Evolutionary conservation across 64 coral and sea anemone genomes (phyloP).

Genomic region (Actinia equina): DNA sequence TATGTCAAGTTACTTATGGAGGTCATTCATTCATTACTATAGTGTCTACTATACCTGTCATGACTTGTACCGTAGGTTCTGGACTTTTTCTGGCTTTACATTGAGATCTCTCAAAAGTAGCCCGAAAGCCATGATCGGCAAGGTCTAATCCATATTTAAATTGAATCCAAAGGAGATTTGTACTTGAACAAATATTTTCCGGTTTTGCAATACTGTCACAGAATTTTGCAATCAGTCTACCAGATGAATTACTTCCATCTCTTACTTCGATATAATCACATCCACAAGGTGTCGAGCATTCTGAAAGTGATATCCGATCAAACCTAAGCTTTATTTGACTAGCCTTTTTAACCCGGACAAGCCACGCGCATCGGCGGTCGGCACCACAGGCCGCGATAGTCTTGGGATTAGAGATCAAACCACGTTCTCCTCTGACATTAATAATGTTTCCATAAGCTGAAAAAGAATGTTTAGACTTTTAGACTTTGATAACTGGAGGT

Average conservation of each 20-base stretch:
- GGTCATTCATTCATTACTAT: not conserved
- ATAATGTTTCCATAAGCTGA: not conserved
- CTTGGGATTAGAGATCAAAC: conserved; percentile 12
- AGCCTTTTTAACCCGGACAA: not conserved
- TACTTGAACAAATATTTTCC: conserved; percentile 20
- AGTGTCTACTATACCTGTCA: not conserved
- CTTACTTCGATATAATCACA: conserved; percentile 6
- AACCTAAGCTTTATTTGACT: conserved; percentile 10
- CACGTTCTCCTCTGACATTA: not conserved
- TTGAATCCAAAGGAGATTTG: conserved; percentile 11
- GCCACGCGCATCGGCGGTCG: conserved; percentile 9
- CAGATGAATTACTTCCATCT: not conserved
- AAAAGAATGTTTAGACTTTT: not conserved
- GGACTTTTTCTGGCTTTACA: not conserved
- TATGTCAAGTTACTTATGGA: too few relatives aligned
- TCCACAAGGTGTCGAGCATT: conserved; percentile 17
- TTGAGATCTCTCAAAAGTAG: conserved; percentile 9
- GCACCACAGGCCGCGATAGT: conserved; percentile 9
- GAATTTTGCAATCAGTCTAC: conserved; percentile 24
- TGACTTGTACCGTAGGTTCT: not conserved
- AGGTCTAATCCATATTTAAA: conserved; percentile 24
- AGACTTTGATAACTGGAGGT: not conserved
- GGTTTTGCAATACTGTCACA: conserved; percentile 7
- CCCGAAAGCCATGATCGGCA: conserved; percentile 3
- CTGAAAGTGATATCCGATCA: not conserved